Base-by-base conservation (phyloP, 1,140 invertebrate genomes). In the Platyura marginata region DNA sequence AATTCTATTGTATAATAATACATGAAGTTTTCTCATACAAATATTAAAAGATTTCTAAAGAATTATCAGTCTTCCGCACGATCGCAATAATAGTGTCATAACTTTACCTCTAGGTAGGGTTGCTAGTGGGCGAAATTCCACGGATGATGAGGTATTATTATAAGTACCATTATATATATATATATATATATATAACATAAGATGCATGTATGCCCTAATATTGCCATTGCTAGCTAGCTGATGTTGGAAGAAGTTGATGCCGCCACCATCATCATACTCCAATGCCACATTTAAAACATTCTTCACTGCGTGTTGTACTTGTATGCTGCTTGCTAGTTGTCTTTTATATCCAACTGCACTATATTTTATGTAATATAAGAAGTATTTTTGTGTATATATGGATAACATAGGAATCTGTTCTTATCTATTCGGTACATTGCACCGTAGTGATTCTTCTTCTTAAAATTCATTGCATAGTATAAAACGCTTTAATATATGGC, bases 11-110 rank as follows among this genome's bases (percentile, higher is more conserved):
- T n/a, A n/a, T n/a, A n/a, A n/a, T n/a, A n/a, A n/a, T n/a, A n/a
- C n/a, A n/a, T n/a, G n/a, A n/a, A n/a, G n/a, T n/a, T n/a, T n/a
- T n/a, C n/a, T n/a, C n/a, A n/a, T n/a, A n/a, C n/a, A n/a, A 38
- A 38, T 18, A 38, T n/a, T 18, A 38, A 38, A 36, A 38, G 36
- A 38, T 38, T 38, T 38, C 20, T 10, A 18, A 38, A 38, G 18
- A 18, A 38, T 38, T 38, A 38, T 38, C 36, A 38, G 36, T 38
- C 36, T 38, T 38, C 36, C 36, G 36, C 36, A 38, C 36, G 36
- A 38, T 38, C 36, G 36, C 36, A 38, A 38, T 38, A 38, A 38
- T 38, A 38, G 36, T 18, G 36, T 18, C 36, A 38, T 38, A 38
- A 38, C 36, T 38, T 18, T 38, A 38, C n/a, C 36, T 29, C 6